Evolutionary conservation across 2,113 vertebrate species (phyloP).

Genomic region (Pelvicachromis taeniatus): DNA sequence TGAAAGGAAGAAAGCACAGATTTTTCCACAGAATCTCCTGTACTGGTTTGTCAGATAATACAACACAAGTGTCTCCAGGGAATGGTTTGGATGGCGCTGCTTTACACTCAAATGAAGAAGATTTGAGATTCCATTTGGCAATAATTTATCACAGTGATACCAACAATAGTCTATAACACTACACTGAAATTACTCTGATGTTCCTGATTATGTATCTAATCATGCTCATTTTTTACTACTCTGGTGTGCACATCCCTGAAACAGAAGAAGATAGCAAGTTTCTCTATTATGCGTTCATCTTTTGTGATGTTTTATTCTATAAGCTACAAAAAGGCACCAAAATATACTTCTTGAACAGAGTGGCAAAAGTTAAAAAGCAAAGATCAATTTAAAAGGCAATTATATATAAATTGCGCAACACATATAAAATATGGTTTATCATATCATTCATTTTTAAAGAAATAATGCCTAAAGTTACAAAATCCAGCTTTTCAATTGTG

Average conservation of each 20-base stretch:
- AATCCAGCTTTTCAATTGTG: neutral
- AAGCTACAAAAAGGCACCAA: neutral
- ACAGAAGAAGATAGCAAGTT: neutral
- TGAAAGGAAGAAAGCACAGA: conserved; percentile 64
- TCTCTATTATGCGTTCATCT: neutral
- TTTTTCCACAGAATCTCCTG: conserved; percentile 66
- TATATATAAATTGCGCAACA: neutral
- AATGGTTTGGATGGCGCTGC: conserved; percentile 50
- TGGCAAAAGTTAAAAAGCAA: neutral
- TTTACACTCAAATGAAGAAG: conserved; percentile 52
- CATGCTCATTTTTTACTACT: neutral
- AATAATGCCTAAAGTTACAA: neutral
- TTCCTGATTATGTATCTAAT: conserved; percentile 30
- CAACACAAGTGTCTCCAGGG: conserved; percentile 61
- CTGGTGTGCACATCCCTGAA: neutral
- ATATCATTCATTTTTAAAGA: neutral
- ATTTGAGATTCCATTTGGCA: conserved; percentile 54
- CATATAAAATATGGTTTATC: neutral
- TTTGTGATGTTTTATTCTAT: neutral
- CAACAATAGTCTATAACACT: conserved; percentile 32
- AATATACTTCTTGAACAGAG: neutral
- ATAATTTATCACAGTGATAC: conserved; percentile 44
- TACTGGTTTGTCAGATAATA: conserved; percentile 70
- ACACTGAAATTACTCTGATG: conserved; percentile 29
- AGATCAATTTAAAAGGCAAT: neutral